Base-by-base conservation (phyloP, 1,140 invertebrate species). In the Aradophagus sp. region DNA sequence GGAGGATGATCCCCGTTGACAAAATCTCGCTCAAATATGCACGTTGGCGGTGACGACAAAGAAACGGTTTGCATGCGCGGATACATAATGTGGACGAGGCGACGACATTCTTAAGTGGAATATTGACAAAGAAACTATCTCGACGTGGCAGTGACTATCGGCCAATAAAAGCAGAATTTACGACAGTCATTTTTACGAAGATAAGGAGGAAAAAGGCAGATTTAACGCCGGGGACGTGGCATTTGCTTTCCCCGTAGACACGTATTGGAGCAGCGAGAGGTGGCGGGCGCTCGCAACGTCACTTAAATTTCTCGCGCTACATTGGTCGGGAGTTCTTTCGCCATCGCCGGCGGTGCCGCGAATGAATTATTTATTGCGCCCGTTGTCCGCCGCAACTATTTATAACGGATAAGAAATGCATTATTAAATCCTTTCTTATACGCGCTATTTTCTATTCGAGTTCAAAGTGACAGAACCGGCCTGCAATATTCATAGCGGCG, bases 121-220 rank as follows among this genome's bases (percentile, higher is more conserved):
- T 65, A 73, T 65, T 68, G 71, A 73, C 71, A 65, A 65, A 74
- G 65, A 66, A 66, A 66, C 69, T 55, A 66, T 38, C 36, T 36
- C 42, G 39, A 71, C 63, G 19, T 63, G 41, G 35, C 53, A 65
- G 52, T 67, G 35, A 38, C 52, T 73, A 65, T 48, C 52, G 32
- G n/a, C 53, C 69, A 70, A 75, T 73, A 73, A 75, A 69, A 70
- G 32, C 32, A 52, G 68, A 73, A 76, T 73, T 76, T 73, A 76
- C 66, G 67, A 68, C 23, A 73, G 70, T 69, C 62, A 71, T 73
- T 71, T 68, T 71, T 68, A 65, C 66, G 53, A 39, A 68, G 63
- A 74, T 66, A 66, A 76, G 71, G 32, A 73, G 56, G 31, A 29
- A 62, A 56, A 67, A 67, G 42, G 55, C 53, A 67, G 70, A 68